Percentiles rank a stretch among this genome's conserved stretches.
phyloP scores from a whole-genome alignment of 2,888 invertebrate genomes.

The Orchesella flavescens region DNA sequence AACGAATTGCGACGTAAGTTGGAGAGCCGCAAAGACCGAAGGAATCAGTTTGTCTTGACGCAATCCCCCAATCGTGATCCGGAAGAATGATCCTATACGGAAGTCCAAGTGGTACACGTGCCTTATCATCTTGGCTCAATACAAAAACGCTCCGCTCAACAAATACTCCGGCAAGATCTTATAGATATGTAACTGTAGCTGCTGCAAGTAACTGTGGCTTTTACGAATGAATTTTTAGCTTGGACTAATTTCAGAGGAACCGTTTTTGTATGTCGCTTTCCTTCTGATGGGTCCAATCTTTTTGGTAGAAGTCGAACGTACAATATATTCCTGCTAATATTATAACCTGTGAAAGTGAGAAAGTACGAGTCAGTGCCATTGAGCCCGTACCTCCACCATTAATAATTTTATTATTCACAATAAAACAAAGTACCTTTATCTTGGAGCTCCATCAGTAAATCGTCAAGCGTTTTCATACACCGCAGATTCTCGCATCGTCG shows the following conservation, averaged over 20 bases:
- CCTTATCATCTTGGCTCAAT: conserved; percentile 59
- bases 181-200: conserved; percentile 71
- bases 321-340: too few species aligned
- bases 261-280: conserved; percentile 55
- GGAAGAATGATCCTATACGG: conserved; percentile 72
- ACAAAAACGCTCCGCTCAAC: conserved; percentile 59
- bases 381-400: too few species aligned
- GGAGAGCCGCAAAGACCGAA: conserved; percentile 73
- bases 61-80: conserved; percentile 73
- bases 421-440: too few species aligned
- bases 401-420: too few species aligned
- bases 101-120: conserved; percentile 73
- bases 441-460: too few species aligned
- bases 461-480: too few species aligned
- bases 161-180: conserved; percentile 71
- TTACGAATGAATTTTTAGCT: conserved; percentile 57
- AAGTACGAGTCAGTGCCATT: too few species aligned
- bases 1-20: conserved; percentile 74
- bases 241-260: conserved; percentile 58
- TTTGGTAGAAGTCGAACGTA: too few species aligned
- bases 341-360: too few species aligned
- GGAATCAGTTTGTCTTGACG: conserved; percentile 73
- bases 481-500: background rate
- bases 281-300: too few species aligned
- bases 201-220: too few species aligned